Evolutionary conservation across 2,888 invertebrate species (phyloP).

Genomic region (Drosophila percnosoma): DNA sequence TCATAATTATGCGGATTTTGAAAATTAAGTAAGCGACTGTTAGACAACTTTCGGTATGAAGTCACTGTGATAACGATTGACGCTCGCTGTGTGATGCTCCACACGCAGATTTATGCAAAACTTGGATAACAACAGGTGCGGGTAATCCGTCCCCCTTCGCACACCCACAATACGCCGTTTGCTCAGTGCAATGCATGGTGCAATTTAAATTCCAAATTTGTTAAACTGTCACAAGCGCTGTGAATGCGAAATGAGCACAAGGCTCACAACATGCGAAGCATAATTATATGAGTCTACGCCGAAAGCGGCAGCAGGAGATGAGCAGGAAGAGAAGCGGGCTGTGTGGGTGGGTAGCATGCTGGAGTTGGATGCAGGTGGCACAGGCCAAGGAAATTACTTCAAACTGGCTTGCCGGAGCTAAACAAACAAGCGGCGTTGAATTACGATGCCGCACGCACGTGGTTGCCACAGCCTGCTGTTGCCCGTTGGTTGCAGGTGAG

Average conservation of each 20-base stretch:
- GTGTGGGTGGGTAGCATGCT: slow-evolving; percentile 19
- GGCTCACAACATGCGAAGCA: slow-evolving; percentile 57
- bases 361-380: slow-evolving; percentile 53
- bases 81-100: slow-evolving; percentile 7
- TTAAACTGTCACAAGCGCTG: slow-evolving; percentile 81
- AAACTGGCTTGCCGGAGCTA: slow-evolving; percentile 70
- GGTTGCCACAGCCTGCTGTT: slow-evolving; percentile 48
- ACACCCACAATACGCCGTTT: background rate
- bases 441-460: slow-evolving; percentile 77
- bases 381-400: slow-evolving; percentile 65
- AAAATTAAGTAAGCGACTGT: slow-evolving; percentile 56
- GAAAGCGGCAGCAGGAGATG: slow-evolving; percentile 8
- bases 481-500: slow-evolving; percentile 13
- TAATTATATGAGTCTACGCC: slow-evolving; percentile 56
- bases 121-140: slow-evolving; percentile 50
- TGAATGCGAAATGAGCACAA: slow-evolving; percentile 78
- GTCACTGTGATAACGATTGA: slow-evolving; percentile 55
- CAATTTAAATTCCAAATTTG: slow-evolving; percentile 82
- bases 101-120: slow-evolving; percentile 39
- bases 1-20: slow-evolving; percentile 72
- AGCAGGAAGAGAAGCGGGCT: slow-evolving; percentile 1
- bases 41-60: slow-evolving; percentile 46
- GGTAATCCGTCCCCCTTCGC: background rate
- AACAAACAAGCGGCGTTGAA: slow-evolving; percentile 75
- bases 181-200: slow-evolving; percentile 65